Percentiles rank a stretch among this genome's conserved stretches.
phyloP scores from a whole-genome alignment of 2,797 vertebrate species.

The Caiman crocodilus region DNA sequence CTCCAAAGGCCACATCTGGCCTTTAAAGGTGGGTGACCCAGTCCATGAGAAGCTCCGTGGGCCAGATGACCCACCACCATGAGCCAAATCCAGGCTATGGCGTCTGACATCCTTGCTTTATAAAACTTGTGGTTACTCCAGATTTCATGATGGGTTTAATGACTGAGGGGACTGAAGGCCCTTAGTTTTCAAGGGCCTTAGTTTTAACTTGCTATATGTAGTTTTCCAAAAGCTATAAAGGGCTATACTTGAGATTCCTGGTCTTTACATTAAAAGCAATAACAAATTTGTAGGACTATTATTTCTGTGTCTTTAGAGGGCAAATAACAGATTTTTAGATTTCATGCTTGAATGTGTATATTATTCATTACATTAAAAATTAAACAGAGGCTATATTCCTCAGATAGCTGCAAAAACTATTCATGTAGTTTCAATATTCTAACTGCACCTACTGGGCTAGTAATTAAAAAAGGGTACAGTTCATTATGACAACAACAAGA shows the following conservation, averaged over 20 bases:
- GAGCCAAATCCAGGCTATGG: no score
- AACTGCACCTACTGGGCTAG: not conserved
- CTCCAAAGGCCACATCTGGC: no score
- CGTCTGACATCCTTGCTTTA: no score
- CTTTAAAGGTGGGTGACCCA: no score
- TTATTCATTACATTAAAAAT: rapidly evolving
- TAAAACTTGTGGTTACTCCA: no score
- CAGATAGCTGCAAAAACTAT: rapidly evolving
- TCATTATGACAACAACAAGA: not conserved
- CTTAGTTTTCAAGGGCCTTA: not conserved
- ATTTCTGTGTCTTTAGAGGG: not conserved
- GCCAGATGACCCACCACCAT: no score
- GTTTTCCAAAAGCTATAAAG: not conserved
- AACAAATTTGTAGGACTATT: not conserved
- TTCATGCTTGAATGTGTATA: not conserved
- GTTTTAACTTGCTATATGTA: not conserved
- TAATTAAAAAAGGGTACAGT: not conserved
- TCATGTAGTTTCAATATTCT: not conserved
- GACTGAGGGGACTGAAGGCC: not conserved
- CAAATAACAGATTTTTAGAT: not conserved
- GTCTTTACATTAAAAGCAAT: not conserved
- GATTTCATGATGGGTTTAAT: not conserved
- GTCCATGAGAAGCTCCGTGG: no score
- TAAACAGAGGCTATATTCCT: rapidly evolving
- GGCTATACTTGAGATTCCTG: not conserved